Percentiles rank a stretch among this genome's conserved stretches.
Conservation (phyloP, 2,797 vertebrate species). For the Hybognathus amarus region DNA sequence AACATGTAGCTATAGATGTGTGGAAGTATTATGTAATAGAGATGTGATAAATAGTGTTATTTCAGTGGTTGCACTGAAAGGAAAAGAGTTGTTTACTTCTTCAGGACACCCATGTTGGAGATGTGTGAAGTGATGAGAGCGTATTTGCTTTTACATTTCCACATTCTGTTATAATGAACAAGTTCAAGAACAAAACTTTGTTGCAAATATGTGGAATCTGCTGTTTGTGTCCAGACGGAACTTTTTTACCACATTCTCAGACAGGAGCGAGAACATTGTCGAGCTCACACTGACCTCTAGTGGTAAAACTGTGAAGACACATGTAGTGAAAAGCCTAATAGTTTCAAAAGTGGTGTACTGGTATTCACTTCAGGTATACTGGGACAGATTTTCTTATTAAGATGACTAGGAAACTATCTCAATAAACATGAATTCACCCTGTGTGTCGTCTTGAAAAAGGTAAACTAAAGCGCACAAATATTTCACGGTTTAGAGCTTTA, state of each 20-base stretch:
- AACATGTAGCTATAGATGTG: not conserved
- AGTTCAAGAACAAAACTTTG: not conserved
- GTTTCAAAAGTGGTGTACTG: not conserved
- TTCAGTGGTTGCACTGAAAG: not conserved
- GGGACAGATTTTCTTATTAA: too few species aligned
- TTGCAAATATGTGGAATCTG: not conserved
- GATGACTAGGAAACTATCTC: too few species aligned
- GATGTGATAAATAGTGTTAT: not conserved
- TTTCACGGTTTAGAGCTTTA: not conserved
- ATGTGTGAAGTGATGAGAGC: not conserved
- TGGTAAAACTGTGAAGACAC: conserved; percentile 19
- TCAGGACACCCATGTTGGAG: not conserved
- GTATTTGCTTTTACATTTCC: not conserved
- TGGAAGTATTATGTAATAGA: not conserved
- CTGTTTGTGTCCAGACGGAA: too few species aligned
- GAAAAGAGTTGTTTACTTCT: not conserved
- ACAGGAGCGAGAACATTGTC: not conserved
- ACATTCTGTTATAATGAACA: not conserved
- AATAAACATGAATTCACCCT: too few species aligned
- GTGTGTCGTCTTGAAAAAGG: not conserved
- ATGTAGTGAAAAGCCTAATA: not conserved
- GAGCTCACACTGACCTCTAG: conserved; percentile 45
- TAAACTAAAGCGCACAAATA: not conserved
- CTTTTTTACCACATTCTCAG: not conserved
- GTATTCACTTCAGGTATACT: too few species aligned